phyloP scores from a whole-genome alignment of 2,113 vertebrate species.

The Sinocyclocheilus grahami region DNA sequence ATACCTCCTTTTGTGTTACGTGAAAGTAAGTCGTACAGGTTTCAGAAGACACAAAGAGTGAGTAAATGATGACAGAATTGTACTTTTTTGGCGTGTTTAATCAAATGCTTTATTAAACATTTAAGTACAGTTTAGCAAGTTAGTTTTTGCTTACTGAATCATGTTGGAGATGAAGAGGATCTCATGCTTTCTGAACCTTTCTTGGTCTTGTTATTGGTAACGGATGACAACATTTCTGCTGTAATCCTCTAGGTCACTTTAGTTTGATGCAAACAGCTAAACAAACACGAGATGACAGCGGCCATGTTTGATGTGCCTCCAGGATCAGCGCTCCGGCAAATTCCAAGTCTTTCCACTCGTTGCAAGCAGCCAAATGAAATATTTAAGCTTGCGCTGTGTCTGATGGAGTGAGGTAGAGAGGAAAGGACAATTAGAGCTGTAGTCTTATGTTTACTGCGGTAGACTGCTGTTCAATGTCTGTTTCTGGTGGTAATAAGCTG shows the following conservation, averaged over 20 bases:
- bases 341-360: conserved; percentile 75
- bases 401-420: conserved; percentile 71
- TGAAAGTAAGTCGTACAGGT: not conserved
- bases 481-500: not conserved
- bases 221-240: not conserved
- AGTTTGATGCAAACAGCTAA: conserved; percentile 77
- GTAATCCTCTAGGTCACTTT: conserved; percentile 40
- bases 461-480: not conserved
- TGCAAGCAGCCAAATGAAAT: conserved; percentile 86
- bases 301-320: conserved; percentile 82
- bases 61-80: not conserved
- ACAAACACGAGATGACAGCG: conserved; percentile 81
- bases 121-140: not conserved
- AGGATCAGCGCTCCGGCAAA: conserved; percentile 80
- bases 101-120: not conserved
- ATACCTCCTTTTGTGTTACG: not conserved
- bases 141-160: not conserved
- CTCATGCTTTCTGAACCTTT: not conserved
- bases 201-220: not conserved
- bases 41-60: not conserved
- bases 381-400: conserved; percentile 82
- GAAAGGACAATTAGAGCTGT: conserved; percentile 1
- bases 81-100: not conserved
- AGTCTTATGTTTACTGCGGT: conserved; percentile 1
- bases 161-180: not conserved